Evolutionary conservation across 2,797 vertebrate genomes (phyloP).

Genomic region (Chanos chanos): DNA sequence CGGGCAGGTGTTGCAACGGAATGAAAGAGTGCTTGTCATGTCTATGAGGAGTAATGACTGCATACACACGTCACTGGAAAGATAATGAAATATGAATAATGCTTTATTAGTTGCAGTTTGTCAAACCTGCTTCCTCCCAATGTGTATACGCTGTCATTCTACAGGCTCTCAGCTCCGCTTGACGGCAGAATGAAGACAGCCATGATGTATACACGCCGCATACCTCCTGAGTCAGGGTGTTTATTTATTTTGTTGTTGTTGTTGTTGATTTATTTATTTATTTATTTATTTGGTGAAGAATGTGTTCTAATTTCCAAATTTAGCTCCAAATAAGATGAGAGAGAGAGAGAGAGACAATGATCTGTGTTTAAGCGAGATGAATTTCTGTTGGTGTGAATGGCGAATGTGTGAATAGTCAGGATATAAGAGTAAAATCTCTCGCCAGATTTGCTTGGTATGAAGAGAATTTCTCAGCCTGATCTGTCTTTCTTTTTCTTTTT

Average conservation of each 20-base stretch:
- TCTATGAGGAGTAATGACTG: slow-evolving; percentile 37
- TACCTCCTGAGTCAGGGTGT: slow-evolving; percentile 20
- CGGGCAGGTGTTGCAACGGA: slow-evolving; percentile 3
- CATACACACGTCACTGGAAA: slow-evolving; percentile 29
- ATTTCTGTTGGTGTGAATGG: no score
- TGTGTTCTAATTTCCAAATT: slow-evolving; percentile 18
- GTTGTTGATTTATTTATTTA: no score
- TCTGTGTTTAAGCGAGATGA: no score
- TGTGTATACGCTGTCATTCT: slow-evolving; percentile 34
- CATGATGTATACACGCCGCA: slow-evolving; percentile 21
- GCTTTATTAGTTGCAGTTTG: slow-evolving; percentile 34
- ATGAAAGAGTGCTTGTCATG: slow-evolving; percentile 28
- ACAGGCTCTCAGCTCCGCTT: not conserved
- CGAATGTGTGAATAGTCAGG: no score
- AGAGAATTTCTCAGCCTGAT: not conserved
- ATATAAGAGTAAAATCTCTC: no score
- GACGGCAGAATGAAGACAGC: slow-evolving; percentile 7
- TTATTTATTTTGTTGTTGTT: not conserved
- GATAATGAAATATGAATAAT: slow-evolving; percentile 45
- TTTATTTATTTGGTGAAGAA: no score
- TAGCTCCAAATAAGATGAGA: not conserved
- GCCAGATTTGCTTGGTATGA: not conserved
- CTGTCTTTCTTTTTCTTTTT: no score
- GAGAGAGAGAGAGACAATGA: not conserved
- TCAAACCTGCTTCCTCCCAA: slow-evolving; percentile 28